Evolutionary conservation across 2,888 invertebrate species (phyloP), one percentile per base, ranked within the genome.

Genomic region (Drosophila hawaiiensis): DNA sequence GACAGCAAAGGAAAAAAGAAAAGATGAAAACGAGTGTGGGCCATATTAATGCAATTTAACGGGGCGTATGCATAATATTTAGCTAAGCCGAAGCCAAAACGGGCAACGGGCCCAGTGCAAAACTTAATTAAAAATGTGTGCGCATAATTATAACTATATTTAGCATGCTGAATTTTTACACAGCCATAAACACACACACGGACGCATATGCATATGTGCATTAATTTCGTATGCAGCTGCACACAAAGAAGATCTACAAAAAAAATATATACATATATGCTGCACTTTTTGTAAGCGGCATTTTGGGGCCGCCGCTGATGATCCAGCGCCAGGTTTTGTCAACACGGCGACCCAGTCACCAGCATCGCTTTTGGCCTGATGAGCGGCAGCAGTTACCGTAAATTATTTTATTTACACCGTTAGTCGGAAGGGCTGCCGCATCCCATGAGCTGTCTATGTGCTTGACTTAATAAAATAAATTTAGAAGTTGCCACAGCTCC

Each of bases 81-180:
- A 80, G 86, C 84, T 80, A 74, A 89, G 63, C 82, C 80, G 70
- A 67, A 71, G 75, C 65, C 59, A 58, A 53, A 78, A 54, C 76
- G 80, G 73, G 56, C 76, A 61, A 71, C 47, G 66, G n/a, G 76
- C 60, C 68, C 82, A 68, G 66, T 56, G 78, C 80, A 73, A 88
- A 88, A 90, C 90, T 88, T 90, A 90, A 88, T 88, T 88, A 88
- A 88, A 88, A 88, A 88, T 90, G 78, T 90, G 84, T 79, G 88
- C 81, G 86, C 90, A 88, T 88, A 88, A 88, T 90, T 88, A 88
- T 89, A 89, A 89, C 87, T 87, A 84, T 89, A 89, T 87, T 87
- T 87, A 87, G 88, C 82, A 76, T 72, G 87, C 79, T 82, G 73
- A 54, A 66, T 60, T 72, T 70, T 71, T 47, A 37, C 61, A 68